A percentile compares a stretch with the other conserved stretches of the same genome.
These are phyloP conservation scores for Oryzias dopingdopingensis DNA, from an alignment of 2,797 vertebrate genomes.

Conservation along the genomic window DNA sequence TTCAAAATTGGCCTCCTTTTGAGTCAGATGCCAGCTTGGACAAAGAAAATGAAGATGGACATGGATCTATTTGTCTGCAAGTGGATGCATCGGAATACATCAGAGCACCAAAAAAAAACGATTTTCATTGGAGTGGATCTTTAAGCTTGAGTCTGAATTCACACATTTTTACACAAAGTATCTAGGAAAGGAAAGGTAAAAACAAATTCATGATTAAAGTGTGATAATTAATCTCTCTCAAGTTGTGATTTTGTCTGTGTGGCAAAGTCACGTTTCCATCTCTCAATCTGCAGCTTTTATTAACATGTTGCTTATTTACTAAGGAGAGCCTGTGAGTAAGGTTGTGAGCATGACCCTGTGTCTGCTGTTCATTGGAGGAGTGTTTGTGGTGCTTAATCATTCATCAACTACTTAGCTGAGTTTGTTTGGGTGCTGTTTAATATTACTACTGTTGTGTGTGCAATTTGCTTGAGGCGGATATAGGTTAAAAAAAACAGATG, in stretches of 20 bases:
- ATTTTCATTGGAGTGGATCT: background rate
- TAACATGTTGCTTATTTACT: constrained; percentile 63
- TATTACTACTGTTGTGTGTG: constrained; percentile 4
- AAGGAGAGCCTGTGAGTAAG: constrained; percentile 48
- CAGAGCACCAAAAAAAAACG: no score
- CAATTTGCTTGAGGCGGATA: constrained; percentile 7
- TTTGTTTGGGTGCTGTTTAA: constrained; percentile 19
- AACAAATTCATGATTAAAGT: background rate
- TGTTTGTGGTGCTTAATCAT: constrained; percentile 55
- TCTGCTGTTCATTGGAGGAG: constrained; percentile 17
- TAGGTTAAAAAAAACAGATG: background rate
- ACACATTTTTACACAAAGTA: constrained; percentile 7
- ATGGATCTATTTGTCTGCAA: no score
- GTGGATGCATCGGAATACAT: no score
- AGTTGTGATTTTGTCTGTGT: background rate
- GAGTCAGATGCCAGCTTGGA: no score
- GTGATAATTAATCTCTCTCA: background rate
- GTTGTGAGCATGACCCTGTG: constrained; percentile 36
- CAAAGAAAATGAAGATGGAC: no score
- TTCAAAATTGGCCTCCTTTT: no score
- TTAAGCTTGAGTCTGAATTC: constrained; percentile 16
- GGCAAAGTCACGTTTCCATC: background rate
- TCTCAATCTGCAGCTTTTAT: constrained; percentile 1
- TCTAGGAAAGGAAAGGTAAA: no score
- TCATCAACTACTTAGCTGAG: constrained; percentile 39